A percentile compares a stretch with the other conserved stretches of the same genome.
These are phyloP conservation scores for Eurois occulta DNA, from an alignment of 2,888 invertebrate species.

Conservation along the genomic window DNA sequence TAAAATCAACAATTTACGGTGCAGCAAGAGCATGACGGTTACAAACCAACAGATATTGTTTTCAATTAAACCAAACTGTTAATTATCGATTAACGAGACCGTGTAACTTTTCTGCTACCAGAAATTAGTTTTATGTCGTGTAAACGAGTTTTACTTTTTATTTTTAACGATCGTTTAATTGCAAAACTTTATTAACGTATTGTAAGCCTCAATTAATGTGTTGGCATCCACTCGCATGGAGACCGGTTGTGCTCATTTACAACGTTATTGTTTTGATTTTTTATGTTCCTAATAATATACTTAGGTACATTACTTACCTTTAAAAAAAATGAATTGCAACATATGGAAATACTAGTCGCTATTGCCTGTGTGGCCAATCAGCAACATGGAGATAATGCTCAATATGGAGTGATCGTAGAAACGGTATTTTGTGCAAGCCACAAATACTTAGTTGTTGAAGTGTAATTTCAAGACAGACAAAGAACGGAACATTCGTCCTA, in stretches of 20 bases:
- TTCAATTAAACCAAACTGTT: conserved; percentile 61
- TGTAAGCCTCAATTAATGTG: conserved; percentile 7
- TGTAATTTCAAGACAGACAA: too few relatives aligned
- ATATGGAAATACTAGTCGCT: neutral
- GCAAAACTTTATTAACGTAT: neutral
- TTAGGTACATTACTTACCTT: neutral
- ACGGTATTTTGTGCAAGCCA: too few relatives aligned
- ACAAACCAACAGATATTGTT: conserved; percentile 61
- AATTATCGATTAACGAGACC: conserved; percentile 64
- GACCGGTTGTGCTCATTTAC: neutral
- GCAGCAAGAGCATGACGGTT: conserved; percentile 52
- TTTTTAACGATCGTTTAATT: conserved; percentile 34
- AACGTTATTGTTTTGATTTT: neutral
- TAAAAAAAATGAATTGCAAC: neutral
- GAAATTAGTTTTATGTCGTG: conserved; percentile 39
- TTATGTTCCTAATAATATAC: neutral
- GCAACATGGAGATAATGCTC: neutral
- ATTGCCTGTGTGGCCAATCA: neutral
- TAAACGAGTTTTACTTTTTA: conserved; percentile 32
- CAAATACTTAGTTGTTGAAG: neutral
- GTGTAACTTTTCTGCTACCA: conserved; percentile 50
- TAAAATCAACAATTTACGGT: conserved; percentile 56
- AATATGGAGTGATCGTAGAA: neutral
- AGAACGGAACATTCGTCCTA: neutral
- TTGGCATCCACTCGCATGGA: too few relatives aligned